These are phyloP conservation scores for Cryptocephalus moraei DNA, from an alignment of 2,888 invertebrate genomes.

Conservation along the genomic window DNA sequence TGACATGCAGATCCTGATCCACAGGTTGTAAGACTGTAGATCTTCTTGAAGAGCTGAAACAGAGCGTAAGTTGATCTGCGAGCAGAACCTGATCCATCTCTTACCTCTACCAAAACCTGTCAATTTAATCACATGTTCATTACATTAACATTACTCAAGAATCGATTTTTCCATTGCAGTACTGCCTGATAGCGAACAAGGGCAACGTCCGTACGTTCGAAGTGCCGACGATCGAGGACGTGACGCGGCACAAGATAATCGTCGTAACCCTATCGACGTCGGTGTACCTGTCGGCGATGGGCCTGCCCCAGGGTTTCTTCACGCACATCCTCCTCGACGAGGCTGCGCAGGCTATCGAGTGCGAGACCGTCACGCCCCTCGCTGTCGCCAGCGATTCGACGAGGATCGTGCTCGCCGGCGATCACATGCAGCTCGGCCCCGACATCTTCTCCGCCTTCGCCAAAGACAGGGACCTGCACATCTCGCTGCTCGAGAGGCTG, in stretches of 20 bases:
- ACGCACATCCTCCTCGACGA: slow-evolving; percentile 79
- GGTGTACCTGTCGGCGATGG: slow-evolving; percentile 59
- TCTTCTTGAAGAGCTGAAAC: too few relatives aligned
- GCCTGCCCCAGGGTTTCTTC: slow-evolving; percentile 57
- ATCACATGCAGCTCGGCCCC: slow-evolving; percentile 73
- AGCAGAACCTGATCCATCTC: too few relatives aligned
- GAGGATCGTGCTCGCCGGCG: slow-evolving; percentile 71
- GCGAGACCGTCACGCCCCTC: slow-evolving; percentile 72
- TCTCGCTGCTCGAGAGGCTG: slow-evolving; percentile 66
- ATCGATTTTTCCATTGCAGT: slow-evolving; percentile 40
- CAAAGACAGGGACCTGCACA: slow-evolving; percentile 56
- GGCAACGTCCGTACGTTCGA: slow-evolving; percentile 50
- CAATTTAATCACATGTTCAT: too few relatives aligned
- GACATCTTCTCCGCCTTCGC: slow-evolving; percentile 70
- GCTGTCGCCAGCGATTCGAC: slow-evolving; percentile 62
- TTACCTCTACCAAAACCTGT: too few relatives aligned
- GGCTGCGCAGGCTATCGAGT: slow-evolving; percentile 80
- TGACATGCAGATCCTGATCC: too few relatives aligned
- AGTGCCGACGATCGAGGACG: slow-evolving; percentile 60
- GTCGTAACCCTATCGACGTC: slow-evolving; percentile 74
- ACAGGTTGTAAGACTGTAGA: too few relatives aligned
- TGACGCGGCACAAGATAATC: slow-evolving; percentile 59
- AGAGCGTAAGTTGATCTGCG: too few relatives aligned
- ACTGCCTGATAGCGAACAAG: slow-evolving; percentile 57
- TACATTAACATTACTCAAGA: too few relatives aligned